Conservation (phyloP, 1,140 invertebrate species). For the Lineus longissimus region DNA sequence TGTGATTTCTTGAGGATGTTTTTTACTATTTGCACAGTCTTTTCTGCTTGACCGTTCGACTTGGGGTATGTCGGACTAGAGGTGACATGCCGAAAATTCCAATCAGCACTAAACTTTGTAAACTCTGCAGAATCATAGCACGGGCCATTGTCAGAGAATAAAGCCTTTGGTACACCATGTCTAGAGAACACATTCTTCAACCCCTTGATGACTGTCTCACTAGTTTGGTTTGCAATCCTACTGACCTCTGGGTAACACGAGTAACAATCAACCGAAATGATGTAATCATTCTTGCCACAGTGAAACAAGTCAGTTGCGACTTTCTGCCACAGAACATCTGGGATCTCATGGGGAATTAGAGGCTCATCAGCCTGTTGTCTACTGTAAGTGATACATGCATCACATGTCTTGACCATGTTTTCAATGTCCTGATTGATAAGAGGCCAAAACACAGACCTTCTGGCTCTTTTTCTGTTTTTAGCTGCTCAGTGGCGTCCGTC, state of each 20-base stretch:
- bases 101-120: background rate
- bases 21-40: constrained; percentile 15
- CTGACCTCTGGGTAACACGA: background rate
- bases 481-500: too few relatives aligned
- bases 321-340: background rate
- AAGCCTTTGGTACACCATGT: background rate
- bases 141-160: background rate
- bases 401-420: background rate
- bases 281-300: background rate
- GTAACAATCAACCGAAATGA: constrained; percentile 6
- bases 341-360: background rate
- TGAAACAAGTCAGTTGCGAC: background rate
- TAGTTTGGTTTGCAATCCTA: background rate
- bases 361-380: background rate
- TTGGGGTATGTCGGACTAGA: background rate
- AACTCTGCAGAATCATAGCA: background rate
- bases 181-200: background rate
- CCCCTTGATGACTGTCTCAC: background rate
- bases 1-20: background rate
- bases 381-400: background rate
- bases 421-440: background rate
- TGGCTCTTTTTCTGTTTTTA: background rate
- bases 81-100: constrained; percentile 5
- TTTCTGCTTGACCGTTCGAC: constrained; percentile 4
- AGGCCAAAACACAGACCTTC: background rate